Evolutionary conservation across 2,888 invertebrate species (phyloP), one percentile per base, ranked within the genome.

Genomic region (Patella depressa): DNA sequence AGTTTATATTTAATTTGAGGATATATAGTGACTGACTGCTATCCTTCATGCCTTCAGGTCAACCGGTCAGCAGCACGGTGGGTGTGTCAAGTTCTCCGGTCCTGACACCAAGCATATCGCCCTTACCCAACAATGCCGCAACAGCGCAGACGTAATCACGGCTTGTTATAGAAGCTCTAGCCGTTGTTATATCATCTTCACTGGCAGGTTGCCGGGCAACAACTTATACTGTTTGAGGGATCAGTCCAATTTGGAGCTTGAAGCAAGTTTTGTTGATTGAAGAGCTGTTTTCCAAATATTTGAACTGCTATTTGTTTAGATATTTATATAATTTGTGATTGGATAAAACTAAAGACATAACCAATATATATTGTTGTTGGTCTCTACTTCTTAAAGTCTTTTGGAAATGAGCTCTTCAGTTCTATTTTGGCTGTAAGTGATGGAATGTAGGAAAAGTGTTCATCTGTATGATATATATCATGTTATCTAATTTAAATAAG

Each of bases 1-100:
- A 45, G 45, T 45, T 45, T 45, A 45, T 45, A 45, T 45, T 45
- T 45, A 45, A 45, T 45, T 45, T 45, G 45, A 45, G 45, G 45
- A 45, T 65, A 24, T 65, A 19, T 65, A 65, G 19, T 59, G 19
- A 65, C 65, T 65, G 24, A 65, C 65, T 65, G 65, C 65, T 65
- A 24, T 65, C 65, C 65, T 65, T 65, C 65, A 77, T 79, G 78
- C 74, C 75, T 83, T 73, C 83, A 87, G 87, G 87, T 82, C 79
- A 85, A 69, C 82, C 81, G 59, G 82, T 86, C 65, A 87, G 84
- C 81, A 87, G 83, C 80, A 72, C 80, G 71, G 88, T 87, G 79
- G 88, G 88, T 71, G 87, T 88, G 69, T 87, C 88, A 75, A 89
- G 88, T 80, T 89, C 89, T 71, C 88, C 89, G 59, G 88, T 89